Evolutionary conservation across 1,140 invertebrate species (phyloP).

Genomic region (Homarus americanus): DNA sequence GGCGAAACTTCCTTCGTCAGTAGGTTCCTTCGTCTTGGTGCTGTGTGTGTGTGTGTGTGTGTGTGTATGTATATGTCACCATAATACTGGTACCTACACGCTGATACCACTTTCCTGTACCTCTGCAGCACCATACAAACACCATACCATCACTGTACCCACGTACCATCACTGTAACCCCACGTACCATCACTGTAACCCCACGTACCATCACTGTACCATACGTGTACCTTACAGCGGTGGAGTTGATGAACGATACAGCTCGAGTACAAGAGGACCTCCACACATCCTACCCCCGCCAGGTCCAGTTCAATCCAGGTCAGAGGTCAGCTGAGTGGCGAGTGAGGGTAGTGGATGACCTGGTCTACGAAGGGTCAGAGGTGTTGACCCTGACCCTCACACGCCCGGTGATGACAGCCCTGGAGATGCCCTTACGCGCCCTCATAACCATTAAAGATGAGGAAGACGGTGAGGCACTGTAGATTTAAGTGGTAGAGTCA

Average conservation of each 20-base stretch:
- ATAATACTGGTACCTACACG: too few species aligned
- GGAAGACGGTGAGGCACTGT: slow-evolving; percentile 78
- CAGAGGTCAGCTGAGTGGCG: slow-evolving; percentile 78
- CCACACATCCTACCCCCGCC: slow-evolving; percentile 76
- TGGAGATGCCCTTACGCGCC: slow-evolving; percentile 77
- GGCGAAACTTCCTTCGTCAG: slow-evolving; percentile 79
- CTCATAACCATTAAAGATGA: slow-evolving; percentile 77
- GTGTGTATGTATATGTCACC: too few species aligned
- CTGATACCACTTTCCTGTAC: too few species aligned
- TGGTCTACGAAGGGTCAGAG: slow-evolving; percentile 77
- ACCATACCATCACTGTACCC: too few species aligned
- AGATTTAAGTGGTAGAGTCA: too few species aligned
- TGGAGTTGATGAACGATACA: slow-evolving; percentile 76
- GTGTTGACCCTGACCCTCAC: slow-evolving; percentile 76
- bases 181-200: too few species aligned
- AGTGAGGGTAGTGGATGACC: slow-evolving; percentile 77
- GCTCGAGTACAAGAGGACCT: slow-evolving; percentile 77
- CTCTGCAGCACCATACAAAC: too few species aligned
- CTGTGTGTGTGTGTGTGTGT: not conserved
- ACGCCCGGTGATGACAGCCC: slow-evolving; percentile 77
- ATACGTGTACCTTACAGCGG: slow-evolving; percentile 76
- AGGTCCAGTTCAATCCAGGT: slow-evolving; percentile 79
- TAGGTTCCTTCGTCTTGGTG: slow-evolving; percentile 74
- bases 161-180: too few species aligned
- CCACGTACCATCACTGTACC: too few species aligned